A percentile compares a stretch with the other conserved stretches of the same genome.
phyloP scores from a whole-genome alignment of 35 echinoderm and acorn worm genomes.

The Apostichopus californicus region DNA sequence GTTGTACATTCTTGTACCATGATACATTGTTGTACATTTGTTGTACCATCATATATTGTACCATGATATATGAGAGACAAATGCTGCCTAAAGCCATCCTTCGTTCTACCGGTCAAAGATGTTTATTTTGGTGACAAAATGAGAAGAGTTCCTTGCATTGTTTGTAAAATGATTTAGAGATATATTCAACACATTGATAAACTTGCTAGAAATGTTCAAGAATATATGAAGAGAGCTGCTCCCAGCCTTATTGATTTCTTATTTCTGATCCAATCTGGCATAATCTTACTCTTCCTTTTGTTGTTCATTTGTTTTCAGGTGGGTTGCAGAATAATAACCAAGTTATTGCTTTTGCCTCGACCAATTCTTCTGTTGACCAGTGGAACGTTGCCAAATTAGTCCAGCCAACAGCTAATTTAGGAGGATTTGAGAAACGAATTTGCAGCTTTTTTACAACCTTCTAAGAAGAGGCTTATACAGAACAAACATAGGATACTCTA shows the following conservation, averaged over 20 bases:
- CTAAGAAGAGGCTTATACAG: conserved; percentile 20
- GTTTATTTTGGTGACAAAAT: no score
- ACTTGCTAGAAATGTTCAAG: no score
- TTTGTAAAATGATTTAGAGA: no score
- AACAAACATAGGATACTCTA: no score
- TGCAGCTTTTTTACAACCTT: conserved; percentile 47
- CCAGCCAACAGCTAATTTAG: conserved; percentile 6
- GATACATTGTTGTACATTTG: background rate
- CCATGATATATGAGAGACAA: background rate
- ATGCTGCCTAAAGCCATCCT: background rate
- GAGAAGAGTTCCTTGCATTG: no score
- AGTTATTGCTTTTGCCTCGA: conserved; percentile 25
- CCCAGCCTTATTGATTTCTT: no score
- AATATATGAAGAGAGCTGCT: no score
- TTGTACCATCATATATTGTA: background rate
- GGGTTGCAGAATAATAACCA: conserved; percentile 28
- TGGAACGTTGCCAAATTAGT: conserved; percentile 33
- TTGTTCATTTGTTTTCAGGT: conserved; percentile 4
- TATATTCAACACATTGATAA: no score
- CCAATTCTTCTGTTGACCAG: conserved; percentile 7
- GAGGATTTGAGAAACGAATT: conserved; percentile 43
- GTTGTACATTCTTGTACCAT: background rate
- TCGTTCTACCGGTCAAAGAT: no score
- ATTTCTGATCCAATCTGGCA: no score
- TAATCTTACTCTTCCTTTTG: background rate